Percentiles rank a stretch among this genome's conserved stretches.
phyloP scores from a whole-genome alignment of 2,888 invertebrate genomes.

The Lamellibrachia columna region DNA sequence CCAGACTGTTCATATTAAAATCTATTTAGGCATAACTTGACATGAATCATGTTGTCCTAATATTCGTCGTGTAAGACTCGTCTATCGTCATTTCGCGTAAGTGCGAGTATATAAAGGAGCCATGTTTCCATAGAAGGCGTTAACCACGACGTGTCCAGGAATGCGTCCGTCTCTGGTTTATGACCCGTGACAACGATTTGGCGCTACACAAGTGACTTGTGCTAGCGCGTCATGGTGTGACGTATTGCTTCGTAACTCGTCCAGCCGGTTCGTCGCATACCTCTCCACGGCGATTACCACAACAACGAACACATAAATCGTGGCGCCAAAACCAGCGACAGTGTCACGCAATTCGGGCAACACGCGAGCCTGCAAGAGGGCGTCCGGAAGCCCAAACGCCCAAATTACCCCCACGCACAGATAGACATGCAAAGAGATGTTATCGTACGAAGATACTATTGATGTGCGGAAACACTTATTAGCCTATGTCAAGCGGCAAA shows the following conservation, averaged over 20 bases:
- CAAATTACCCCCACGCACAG: neutral
- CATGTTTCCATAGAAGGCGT: neutral
- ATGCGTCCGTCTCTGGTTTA: neutral
- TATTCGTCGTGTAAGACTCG: neutral
- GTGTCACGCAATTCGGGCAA: neutral
- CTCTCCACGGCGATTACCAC: neutral
- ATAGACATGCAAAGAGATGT: neutral
- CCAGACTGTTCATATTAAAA: neutral
- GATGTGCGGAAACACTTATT: neutral
- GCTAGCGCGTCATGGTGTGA: neutral
- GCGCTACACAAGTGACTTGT: neutral
- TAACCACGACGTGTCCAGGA: neutral
- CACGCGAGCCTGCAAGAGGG: neutral
- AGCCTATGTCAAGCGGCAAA: neutral
- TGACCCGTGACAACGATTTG: neutral
- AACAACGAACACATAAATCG: neutral
- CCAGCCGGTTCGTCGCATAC: neutral
- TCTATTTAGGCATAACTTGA: neutral
- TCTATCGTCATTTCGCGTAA: neutral
- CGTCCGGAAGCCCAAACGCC: neutral
- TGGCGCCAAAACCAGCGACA: neutral
- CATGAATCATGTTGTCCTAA: neutral
- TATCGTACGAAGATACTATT: neutral
- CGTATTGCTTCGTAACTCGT: neutral
- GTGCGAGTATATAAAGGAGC: neutral